Conservation (phyloP, 2,113 vertebrate species). For the Willisornis vidua region DNA sequence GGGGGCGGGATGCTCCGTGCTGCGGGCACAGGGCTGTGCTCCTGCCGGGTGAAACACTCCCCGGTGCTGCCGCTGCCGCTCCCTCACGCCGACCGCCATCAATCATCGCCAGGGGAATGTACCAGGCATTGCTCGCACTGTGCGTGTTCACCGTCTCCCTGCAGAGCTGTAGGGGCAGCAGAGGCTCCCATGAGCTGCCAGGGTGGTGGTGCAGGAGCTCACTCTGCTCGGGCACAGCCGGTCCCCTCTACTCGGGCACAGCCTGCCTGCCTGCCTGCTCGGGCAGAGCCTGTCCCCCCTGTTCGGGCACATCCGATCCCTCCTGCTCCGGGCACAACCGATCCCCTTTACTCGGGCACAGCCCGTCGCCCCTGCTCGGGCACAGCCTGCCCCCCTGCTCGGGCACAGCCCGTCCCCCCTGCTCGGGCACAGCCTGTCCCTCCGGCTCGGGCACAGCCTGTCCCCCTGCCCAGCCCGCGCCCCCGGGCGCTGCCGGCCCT, state of each 20-base stretch:
- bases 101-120: background rate
- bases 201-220: rapidly evolving
- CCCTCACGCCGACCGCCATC: background rate
- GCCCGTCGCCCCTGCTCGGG: no score
- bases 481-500: background rate
- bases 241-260: no score
- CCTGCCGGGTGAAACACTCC: background rate
- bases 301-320: background rate
- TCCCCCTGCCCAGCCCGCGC: background rate
- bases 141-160: background rate
- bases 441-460: no score
- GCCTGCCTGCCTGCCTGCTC: no score
- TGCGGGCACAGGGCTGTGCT: background rate
- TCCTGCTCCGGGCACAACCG: no score
- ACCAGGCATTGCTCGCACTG: background rate
- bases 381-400: background rate
- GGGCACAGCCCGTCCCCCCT: background rate
- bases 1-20: background rate
- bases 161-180: rapidly evolving
- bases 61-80: background rate
- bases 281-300: background rate
- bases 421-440: no score
- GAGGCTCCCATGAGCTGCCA: rapidly evolving
- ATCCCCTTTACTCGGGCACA: no score
- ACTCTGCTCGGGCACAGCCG: background rate